phyloP scores from a whole-genome alignment of 2,797 vertebrate species.

The Etheostoma perlongum region DNA sequence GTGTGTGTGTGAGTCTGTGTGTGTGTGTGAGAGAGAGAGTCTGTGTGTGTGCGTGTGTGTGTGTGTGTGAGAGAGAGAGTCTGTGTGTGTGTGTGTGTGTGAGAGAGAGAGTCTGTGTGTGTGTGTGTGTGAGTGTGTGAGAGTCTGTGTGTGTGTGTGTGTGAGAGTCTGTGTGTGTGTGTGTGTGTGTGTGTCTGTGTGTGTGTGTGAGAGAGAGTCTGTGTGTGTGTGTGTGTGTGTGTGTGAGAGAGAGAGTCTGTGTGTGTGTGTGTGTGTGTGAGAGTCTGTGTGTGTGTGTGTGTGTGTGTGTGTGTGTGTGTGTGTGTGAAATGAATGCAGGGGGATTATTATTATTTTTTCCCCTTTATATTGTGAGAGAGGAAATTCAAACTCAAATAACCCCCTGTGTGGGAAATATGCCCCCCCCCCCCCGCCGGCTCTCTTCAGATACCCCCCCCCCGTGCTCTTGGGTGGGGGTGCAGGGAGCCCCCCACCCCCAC shows the following conservation, averaged over 20 bases:
- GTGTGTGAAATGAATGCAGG: slow-evolving; percentile 63
- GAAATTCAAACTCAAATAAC: slow-evolving; percentile 83
- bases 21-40: too few relatives aligned
- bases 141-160: too few relatives aligned
- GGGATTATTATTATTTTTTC: slow-evolving; percentile 12
- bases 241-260: too few relatives aligned
- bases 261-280: too few relatives aligned
- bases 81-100: slow-evolving; percentile 12
- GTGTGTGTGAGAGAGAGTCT: too few relatives aligned
- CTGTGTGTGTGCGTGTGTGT: background rate
- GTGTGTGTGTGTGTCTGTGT: slow-evolving; percentile 14
- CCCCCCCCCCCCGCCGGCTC: slow-evolving; percentile 48
- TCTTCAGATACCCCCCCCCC: slow-evolving; percentile 64
- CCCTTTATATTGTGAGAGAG: slow-evolving; percentile 74
- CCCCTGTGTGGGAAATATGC: slow-evolving; percentile 75
- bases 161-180: too few relatives aligned
- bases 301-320: slow-evolving; percentile 5
- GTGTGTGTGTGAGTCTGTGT: too few relatives aligned
- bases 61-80: too few relatives aligned
- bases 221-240: slow-evolving; percentile 19
- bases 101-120: too few relatives aligned
- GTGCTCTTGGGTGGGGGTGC: slow-evolving; percentile 55
- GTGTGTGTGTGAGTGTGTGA: too few relatives aligned
- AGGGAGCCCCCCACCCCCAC: slow-evolving; percentile 27
- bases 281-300: background rate